Conservation (phyloP, 1,140 invertebrate species). For the Temnothorax curvispinosus region DNA sequence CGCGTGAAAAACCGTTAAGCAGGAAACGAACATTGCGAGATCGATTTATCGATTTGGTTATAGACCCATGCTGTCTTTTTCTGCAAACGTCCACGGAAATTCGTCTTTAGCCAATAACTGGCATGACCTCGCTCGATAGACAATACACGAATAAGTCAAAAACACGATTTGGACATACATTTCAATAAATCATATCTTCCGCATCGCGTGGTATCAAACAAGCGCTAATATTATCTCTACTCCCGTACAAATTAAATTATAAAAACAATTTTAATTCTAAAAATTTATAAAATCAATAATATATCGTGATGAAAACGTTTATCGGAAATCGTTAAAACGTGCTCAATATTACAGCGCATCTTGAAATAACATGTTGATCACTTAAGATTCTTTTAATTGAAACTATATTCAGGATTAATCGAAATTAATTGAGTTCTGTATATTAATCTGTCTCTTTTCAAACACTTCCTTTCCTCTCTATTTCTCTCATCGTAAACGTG, state of each 20-base stretch:
- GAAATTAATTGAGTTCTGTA: background rate
- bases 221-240: background rate
- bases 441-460: background rate
- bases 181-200: background rate
- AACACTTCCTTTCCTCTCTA: background rate
- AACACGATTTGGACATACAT: background rate
- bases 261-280: background rate
- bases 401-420: background rate
- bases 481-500: background rate
- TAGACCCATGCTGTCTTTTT: conserved; percentile 41
- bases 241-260: background rate
- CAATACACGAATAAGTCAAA: conserved; percentile 13
- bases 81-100: conserved; percentile 42
- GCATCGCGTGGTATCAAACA: background rate
- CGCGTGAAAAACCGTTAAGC: conserved; percentile 49
- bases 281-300: background rate
- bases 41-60: conserved; percentile 70
- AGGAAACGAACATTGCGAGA: conserved; percentile 67
- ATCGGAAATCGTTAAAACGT: background rate
- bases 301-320: background rate
- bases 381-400: background rate
- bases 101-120: conserved; percentile 41
- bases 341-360: background rate
- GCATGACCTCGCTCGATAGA: background rate
- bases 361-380: background rate